Evolutionary conservation across 2,797 vertebrate species (phyloP), one percentile per base, ranked within the genome.

Genomic region (Phataginus tricuspis): DNA sequence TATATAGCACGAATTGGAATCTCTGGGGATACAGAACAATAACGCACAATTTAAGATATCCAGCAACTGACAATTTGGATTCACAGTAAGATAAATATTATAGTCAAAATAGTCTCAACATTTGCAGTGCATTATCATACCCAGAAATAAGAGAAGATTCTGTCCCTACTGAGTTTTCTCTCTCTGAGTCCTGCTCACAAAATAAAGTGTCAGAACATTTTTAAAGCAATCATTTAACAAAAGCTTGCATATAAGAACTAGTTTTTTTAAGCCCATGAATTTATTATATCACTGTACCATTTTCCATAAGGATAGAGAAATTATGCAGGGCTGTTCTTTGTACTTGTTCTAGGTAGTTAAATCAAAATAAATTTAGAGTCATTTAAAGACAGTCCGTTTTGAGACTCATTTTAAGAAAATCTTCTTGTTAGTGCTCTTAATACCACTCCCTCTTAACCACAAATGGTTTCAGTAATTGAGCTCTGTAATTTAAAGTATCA

Each of bases 401-500:
- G 1, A 11, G 90, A 96, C 82, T 95, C 78, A 34, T n/a, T 88
- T 93, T 96, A 96, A 82, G 59, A 89, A 96, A 91, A 18, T 91
- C 68, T 91, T 91, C 92, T 94, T 91, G 63, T 94, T 96, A 63
- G 92, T 34, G 80, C 57, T 93, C 72, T 97, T 31, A 75, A 84
- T 63, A 90, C 95, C 87, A 97, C 96, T 94, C 96, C 95, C 94
- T 94, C 53, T 94, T 96, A 96, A 95, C 69, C 94, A 90, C 45
- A 78, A 96, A 86, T 61, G 53, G 78, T 89, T 91, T 89, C 61
- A 96, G 86, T 95, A 97, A 97, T 83, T 93, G 66, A 71, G 83
- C 77, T 90, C 90, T 88, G 53, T 89, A 95, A 93, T 83, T 97
- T 84, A 97, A 93, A 96, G 74, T 94, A 93, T 94, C 97, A 96